phyloP scores from a whole-genome alignment of 2,797 vertebrate genomes.

The Microchirus variegatus region DNA sequence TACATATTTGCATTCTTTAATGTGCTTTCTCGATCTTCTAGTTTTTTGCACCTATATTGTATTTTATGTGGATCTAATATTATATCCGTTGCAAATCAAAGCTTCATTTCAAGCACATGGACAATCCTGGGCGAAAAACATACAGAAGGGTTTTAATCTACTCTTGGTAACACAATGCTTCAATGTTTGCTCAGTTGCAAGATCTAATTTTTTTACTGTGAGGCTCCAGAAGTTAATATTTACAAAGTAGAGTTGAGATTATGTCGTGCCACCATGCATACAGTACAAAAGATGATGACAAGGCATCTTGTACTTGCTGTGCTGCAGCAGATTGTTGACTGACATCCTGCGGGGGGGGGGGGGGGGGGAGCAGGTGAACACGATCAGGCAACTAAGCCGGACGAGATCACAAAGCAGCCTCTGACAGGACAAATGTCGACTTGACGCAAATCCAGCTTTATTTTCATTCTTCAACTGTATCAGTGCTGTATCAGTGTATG shows the following conservation, averaged over 20 bases:
- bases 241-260: too few species aligned
- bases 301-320: too few species aligned
- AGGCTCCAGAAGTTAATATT: conserved; percentile 38
- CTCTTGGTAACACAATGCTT: conserved; percentile 43
- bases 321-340: conserved; percentile 35
- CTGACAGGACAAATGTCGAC: conserved; percentile 58
- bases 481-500: too few species aligned
- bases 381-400: conserved; percentile 53
- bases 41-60: conserved; percentile 14
- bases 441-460: conserved; percentile 52
- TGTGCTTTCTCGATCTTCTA: not conserved
- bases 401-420: conserved; percentile 56
- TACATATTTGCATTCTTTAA: not conserved
- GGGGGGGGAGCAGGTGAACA: conserved; percentile 62
- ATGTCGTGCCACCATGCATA: too few species aligned
- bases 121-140: conserved; percentile 25
- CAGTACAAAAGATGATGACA: too few species aligned
- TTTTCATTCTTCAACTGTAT: too few species aligned
- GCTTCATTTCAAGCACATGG: conserved; percentile 30
- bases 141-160: conserved; percentile 46
- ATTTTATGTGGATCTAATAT: conserved; percentile 14
- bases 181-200: conserved; percentile 39
- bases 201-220: conserved; percentile 47
- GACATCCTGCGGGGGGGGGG: conserved; percentile 35
- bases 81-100: conserved; percentile 15